A percentile compares a stretch with the other conserved stretches of the same genome.
Evolutionary conservation across 2,888 invertebrate genomes (phyloP).

Genomic region (Sesia apiformis): DNA sequence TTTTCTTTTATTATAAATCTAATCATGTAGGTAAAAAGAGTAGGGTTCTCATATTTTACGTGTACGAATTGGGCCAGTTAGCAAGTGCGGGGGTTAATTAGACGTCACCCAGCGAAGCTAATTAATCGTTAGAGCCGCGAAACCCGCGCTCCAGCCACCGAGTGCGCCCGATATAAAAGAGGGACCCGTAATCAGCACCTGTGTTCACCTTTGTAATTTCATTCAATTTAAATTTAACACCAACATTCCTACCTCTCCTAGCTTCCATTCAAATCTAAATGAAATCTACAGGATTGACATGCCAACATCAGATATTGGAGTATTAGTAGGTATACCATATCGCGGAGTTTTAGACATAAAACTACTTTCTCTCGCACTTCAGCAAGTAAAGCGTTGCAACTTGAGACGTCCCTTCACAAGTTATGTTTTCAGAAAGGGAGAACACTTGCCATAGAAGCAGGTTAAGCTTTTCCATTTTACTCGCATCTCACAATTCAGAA

Average conservation of each 20-base stretch:
- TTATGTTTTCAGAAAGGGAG: slow-evolving; percentile 25
- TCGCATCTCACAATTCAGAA: too few species aligned
- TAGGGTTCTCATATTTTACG: slow-evolving; percentile 3
- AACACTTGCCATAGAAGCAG: slow-evolving; percentile 15
- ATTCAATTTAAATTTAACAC: slow-evolving; percentile 32
- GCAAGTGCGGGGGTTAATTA: slow-evolving; percentile 32
- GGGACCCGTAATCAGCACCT: slow-evolving; percentile 34
- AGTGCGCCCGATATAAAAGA: slow-evolving; percentile 21
- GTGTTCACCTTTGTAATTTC: slow-evolving; percentile 28
- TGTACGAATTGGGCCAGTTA: slow-evolving; percentile 19
- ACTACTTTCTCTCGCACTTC: background rate
- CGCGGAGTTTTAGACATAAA: background rate
- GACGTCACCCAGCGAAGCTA: slow-evolving; percentile 33
- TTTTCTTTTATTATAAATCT: background rate
- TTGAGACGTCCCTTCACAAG: slow-evolving; percentile 19
- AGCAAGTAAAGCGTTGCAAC: slow-evolving; percentile 7
- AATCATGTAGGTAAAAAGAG: background rate
- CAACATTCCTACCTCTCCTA: slow-evolving; percentile 12
- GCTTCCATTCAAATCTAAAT: background rate
- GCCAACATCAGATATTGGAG: background rate
- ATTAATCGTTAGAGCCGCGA: slow-evolving; percentile 32
- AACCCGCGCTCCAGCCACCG: slow-evolving; percentile 7
- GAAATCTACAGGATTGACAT: background rate
- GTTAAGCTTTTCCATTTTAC: too few species aligned
- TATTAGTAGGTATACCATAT: background rate